phyloP scores from a whole-genome alignment of 2,888 invertebrate genomes.

The Caenorhabditis uteleia region DNA sequence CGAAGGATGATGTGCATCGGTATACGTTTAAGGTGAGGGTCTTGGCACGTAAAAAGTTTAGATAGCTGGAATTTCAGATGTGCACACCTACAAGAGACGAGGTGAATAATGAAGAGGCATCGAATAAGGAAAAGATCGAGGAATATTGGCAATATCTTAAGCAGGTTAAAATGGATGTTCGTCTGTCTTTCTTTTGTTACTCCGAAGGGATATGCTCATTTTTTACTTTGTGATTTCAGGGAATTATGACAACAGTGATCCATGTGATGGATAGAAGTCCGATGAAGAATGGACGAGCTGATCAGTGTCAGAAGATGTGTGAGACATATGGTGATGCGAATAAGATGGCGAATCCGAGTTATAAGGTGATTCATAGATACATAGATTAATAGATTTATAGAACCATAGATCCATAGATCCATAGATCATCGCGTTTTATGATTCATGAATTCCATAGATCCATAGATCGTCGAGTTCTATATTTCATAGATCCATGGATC shows the following conservation, averaged over 20 bases:
- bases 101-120: conserved; percentile 39
- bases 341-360: conserved; percentile 22
- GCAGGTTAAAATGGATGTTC: conserved; percentile 48
- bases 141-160: conserved; percentile 64
- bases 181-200: conserved; percentile 3
- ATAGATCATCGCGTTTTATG: too few relatives aligned
- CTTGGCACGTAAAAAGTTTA: background rate
- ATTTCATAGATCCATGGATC: too few relatives aligned
- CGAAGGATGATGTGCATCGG: conserved; percentile 32
- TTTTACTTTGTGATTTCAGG: conserved; percentile 19
- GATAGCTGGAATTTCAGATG: conserved; percentile 36
- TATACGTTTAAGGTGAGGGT: conserved; percentile 46
- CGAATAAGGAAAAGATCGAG: conserved; percentile 53
- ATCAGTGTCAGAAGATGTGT: conserved; percentile 57
- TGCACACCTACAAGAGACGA: conserved; percentile 57
- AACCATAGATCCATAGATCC: too few relatives aligned
- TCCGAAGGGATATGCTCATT: background rate
- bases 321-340: conserved; percentile 33
- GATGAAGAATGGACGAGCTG: conserved; percentile 24
- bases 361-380: conserved; percentile 6
- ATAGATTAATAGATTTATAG: too few relatives aligned
- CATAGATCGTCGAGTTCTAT: too few relatives aligned
- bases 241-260: conserved; percentile 59
- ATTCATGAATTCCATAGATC: too few relatives aligned
- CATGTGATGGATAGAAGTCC: conserved; percentile 58